Percentiles rank a stretch among this genome's conserved stretches.
Evolutionary conservation across 1,140 invertebrate species (phyloP).

Genomic region (Drosophila equinoxialis): DNA sequence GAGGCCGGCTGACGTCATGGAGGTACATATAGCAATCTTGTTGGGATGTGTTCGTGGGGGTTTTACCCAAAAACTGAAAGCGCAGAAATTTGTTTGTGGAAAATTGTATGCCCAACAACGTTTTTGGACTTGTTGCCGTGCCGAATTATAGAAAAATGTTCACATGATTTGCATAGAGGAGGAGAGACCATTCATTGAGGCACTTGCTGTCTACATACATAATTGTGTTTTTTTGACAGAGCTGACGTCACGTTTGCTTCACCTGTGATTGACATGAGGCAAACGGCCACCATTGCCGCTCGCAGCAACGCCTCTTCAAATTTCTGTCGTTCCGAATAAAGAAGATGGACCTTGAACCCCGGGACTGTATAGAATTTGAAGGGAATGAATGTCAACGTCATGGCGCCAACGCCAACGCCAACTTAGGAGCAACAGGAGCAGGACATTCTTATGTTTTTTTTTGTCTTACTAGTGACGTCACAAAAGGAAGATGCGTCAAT

Average conservation of each 20-base stretch:
- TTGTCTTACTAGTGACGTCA: slow-evolving; percentile 61
- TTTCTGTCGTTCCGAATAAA: slow-evolving; percentile 9
- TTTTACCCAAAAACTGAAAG: slow-evolving; percentile 50
- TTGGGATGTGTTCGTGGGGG: slow-evolving; percentile 41
- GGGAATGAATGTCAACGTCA: slow-evolving; percentile 13
- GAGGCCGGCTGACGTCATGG: slow-evolving; percentile 59
- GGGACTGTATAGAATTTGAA: background rate
- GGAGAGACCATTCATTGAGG: slow-evolving; percentile 20
- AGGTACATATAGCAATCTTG: slow-evolving; percentile 5
- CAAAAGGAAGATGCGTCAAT: slow-evolving; percentile 60
- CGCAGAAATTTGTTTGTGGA: slow-evolving; percentile 44
- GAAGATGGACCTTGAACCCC: slow-evolving; percentile 57
- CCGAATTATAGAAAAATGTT: slow-evolving; percentile 51
- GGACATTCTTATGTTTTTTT: background rate
- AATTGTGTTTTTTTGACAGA: slow-evolving; percentile 22
- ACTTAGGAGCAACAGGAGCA: slow-evolving; percentile 61
- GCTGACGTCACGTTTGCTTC: slow-evolving; percentile 62
- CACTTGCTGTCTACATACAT: slow-evolving; percentile 33
- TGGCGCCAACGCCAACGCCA: slow-evolving; percentile 35
- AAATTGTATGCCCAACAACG: slow-evolving; percentile 40
- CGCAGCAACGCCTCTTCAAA: slow-evolving; percentile 31
- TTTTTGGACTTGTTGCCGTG: slow-evolving; percentile 56
- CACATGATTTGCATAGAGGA: slow-evolving; percentile 34
- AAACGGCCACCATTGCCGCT: background rate
- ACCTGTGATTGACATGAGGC: slow-evolving; percentile 67